Conservation (phyloP, 1,140 invertebrate genomes). For the Halyomorpha halys region DNA sequence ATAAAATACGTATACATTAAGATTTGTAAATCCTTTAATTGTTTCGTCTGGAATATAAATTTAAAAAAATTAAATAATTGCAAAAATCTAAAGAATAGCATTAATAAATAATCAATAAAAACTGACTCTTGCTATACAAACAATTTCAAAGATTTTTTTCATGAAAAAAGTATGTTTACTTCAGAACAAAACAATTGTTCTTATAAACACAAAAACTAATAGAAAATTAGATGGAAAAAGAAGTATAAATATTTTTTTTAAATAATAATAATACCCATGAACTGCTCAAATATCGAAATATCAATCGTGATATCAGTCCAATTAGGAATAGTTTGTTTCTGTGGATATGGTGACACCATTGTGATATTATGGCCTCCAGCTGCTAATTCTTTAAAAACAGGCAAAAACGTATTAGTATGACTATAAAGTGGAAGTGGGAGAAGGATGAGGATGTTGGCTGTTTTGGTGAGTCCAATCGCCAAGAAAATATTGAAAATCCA, state of each 20-base stretch:
- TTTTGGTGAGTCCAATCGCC: no score
- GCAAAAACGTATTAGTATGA: slow-evolving; percentile 18
- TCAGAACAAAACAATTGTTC: no score
- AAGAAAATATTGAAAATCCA: no score
- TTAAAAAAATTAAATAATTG: not conserved
- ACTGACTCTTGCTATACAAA: no score
- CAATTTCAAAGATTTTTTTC: no score
- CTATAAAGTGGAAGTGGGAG: slow-evolving; percentile 16
- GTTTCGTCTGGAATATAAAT: slow-evolving; percentile 19
- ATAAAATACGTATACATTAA: not conserved
- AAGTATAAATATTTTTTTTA: not conserved
- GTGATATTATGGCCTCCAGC: slow-evolving; percentile 22
- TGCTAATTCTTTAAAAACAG: slow-evolving; percentile 17
- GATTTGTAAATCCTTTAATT: not conserved
- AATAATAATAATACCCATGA: slow-evolving; percentile 21
- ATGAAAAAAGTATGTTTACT: no score
- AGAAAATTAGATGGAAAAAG: not conserved
- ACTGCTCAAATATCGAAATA: slow-evolving; percentile 4
- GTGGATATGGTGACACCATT: slow-evolving; percentile 13
- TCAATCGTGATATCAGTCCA: slow-evolving; percentile 2
- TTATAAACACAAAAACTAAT: not conserved
- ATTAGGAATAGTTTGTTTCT: not conserved
- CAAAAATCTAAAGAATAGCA: not conserved
- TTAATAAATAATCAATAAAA: no score
- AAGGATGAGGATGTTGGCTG: slow-evolving; percentile 20